A percentile compares a stretch with the other conserved stretches of the same genome.
These are phyloP conservation scores for Meda fulgida DNA, from an alignment of 2,797 vertebrate genomes.

Conservation along the genomic window DNA sequence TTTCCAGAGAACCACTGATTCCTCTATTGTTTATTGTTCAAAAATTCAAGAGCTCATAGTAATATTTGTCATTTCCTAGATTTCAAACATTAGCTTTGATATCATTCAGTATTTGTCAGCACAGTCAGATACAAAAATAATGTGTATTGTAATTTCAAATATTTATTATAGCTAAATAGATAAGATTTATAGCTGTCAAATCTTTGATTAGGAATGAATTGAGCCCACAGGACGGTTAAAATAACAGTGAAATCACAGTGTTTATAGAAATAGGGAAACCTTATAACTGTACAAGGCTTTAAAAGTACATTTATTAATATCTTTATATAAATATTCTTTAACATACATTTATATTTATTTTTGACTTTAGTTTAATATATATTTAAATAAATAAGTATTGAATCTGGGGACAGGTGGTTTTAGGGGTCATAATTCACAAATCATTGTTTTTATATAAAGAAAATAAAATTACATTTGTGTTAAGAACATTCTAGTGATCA, in stretches of 20 bases:
- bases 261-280: neutral
- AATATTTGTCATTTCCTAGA: slow-evolving; percentile 29
- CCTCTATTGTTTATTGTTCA: slow-evolving; percentile 46
- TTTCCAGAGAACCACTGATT: slow-evolving; percentile 19
- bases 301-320: neutral
- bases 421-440: neutral
- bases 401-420: neutral
- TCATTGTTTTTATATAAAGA: neutral
- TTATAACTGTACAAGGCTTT: neutral
- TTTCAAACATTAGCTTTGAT: slow-evolving; percentile 4
- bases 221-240: no score
- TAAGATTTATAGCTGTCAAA: no score
- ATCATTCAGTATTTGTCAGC: neutral
- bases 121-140: neutral
- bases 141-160: neutral
- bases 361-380: neutral
- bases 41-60: slow-evolving; percentile 15
- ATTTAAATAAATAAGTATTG: neutral
- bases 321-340: neutral
- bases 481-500: neutral
- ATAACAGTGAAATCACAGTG: neutral
- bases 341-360: neutral
- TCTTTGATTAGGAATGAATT: no score
- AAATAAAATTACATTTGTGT: neutral
- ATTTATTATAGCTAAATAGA: neutral